Base-by-base conservation (phyloP, 2,113 vertebrate species). In the Lophura nycthemera region DNA sequence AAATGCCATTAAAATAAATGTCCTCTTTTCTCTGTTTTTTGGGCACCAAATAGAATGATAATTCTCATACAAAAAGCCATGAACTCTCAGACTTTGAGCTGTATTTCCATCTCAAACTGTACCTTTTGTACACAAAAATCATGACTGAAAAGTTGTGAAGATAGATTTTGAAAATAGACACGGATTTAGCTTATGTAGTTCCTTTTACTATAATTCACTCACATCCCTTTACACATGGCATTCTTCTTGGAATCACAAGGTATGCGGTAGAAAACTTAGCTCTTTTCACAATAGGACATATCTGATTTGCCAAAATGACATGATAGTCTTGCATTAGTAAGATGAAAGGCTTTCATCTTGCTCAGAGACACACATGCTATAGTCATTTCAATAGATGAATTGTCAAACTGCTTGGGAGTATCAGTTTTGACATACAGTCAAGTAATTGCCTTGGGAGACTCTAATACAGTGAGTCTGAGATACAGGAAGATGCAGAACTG, bases 331-430 rank as follows among this genome's bases (percentile, higher is more conserved):
- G 76, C 76, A 88, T 90, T 86, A 93, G 72, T 72, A 91, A 92
- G 84, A 96, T 71, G 70, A 94, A 97, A 95, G 48, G 59, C 74
- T 87, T 96, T 66, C 88, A 71, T 92, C 90, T 96, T 94, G 42
- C 70, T 94, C 73, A 91, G 82, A 95, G 75, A 95, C 47, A 80
- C 32, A 65, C 21, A 91, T 87, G 79, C 25, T 91, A 48, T 18
- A 92, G 67, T 88, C 45, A 92, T 96, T 97, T 97, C 69, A 96
- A 66, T 81, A 92, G 87, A 75, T 48, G 52, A 96, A 94, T 92
- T 88, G 52, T 94, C 87, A 97, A 92, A 94, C 16, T 94, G 54
- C 72, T 91, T 45, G 29, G 81, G 86, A 86, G 36, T 87, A 95
- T 96, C 30, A 93, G 79, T 89, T 93, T 50, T 92, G 95, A 96